phyloP scores from a whole-genome alignment of 2,888 invertebrate species.

The Harmothoe impar region DNA sequence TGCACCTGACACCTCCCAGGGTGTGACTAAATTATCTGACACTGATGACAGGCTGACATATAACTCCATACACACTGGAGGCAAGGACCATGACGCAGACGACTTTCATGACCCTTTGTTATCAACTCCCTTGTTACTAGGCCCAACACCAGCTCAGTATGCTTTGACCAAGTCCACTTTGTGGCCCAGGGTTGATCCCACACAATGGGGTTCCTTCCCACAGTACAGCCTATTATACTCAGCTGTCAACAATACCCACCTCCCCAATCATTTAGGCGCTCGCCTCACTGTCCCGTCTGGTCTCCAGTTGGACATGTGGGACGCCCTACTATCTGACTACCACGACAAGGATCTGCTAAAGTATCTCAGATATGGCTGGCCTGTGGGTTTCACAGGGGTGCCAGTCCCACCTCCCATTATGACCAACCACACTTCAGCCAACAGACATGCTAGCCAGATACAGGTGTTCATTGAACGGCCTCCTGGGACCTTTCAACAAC shows the following conservation, averaged over 20 bases:
- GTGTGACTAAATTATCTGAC: too few relatives aligned
- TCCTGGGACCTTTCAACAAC: not conserved
- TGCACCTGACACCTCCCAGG: too few relatives aligned
- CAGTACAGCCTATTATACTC: too few relatives aligned
- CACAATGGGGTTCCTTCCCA: too few relatives aligned
- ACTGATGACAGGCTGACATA: too few relatives aligned
- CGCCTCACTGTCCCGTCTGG: not conserved
- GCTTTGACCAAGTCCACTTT: too few relatives aligned
- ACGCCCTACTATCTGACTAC: not conserved
- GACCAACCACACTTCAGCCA: not conserved
- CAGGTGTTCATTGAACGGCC: not conserved
- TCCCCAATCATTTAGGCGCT: not conserved
- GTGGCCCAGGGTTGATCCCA: too few relatives aligned
- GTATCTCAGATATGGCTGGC: not conserved
- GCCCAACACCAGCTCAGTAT: too few relatives aligned
- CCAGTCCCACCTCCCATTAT: not conserved
- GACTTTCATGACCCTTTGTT: too few relatives aligned
- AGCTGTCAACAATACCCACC: not conserved
- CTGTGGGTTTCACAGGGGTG: not conserved
- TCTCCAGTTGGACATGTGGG: not conserved
- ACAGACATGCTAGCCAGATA: not conserved
- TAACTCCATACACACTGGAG: too few relatives aligned
- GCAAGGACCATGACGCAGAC: too few relatives aligned
- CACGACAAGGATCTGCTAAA: not conserved
- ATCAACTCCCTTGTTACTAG: too few relatives aligned